Evolutionary conservation across 1,140 invertebrate species (phyloP).

Genomic region (Oppia nitens): DNA sequence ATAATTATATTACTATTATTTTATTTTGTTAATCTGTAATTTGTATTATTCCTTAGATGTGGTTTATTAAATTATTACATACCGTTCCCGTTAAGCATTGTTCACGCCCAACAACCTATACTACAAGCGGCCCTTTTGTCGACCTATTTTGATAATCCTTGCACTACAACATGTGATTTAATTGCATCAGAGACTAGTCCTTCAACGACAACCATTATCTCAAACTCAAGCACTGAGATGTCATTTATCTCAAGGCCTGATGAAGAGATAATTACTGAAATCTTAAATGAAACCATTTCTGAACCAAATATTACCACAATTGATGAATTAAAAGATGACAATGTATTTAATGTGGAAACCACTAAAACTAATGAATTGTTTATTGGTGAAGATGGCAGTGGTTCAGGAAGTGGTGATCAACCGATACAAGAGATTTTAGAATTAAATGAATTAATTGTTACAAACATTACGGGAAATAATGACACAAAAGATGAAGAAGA

Average conservation of each 20-base stretch:
- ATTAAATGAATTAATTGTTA: background rate
- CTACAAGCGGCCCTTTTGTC: conserved; percentile 21
- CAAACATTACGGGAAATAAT: background rate
- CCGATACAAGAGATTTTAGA: background rate
- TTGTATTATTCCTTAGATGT: conserved; percentile 21
- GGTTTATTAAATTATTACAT: conserved; percentile 24
- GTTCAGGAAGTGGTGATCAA: background rate
- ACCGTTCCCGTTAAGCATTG: conserved; percentile 24
- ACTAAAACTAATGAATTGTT: background rate
- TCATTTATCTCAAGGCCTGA: background rate
- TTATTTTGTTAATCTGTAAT: conserved; percentile 6
- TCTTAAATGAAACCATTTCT: background rate
- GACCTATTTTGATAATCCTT: conserved; percentile 21
- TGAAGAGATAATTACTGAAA: background rate
- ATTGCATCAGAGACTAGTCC: background rate
- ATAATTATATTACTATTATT: background rate
- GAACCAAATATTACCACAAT: background rate
- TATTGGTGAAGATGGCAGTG: background rate
- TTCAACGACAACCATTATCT: background rate
- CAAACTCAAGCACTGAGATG: background rate
- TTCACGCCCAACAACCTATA: conserved; percentile 19
- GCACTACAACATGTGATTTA: conserved; percentile 10
- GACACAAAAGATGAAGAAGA: background rate
- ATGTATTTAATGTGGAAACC: background rate
- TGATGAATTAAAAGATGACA: background rate